phyloP scores from a whole-genome alignment of 2,113 vertebrate genomes.

The Percopsis transmontana region DNA sequence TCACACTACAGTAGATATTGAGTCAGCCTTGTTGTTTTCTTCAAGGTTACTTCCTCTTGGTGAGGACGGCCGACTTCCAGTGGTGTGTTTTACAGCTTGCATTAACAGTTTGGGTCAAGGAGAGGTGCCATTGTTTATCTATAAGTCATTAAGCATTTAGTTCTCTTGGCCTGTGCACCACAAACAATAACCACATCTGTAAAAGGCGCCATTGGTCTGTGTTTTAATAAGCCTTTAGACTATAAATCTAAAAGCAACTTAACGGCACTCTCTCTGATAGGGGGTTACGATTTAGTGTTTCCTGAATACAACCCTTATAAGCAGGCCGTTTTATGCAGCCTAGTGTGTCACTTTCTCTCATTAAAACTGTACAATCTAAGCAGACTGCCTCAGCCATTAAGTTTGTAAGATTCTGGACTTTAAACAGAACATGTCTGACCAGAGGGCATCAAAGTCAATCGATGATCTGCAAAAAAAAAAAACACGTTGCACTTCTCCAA shows the following conservation, averaged over 20 bases:
- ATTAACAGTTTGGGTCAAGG: slow-evolving; percentile 54
- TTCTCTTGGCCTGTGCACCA: slow-evolving; percentile 18
- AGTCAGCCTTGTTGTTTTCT: slow-evolving; percentile 18
- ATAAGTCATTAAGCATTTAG: slow-evolving; percentile 30
- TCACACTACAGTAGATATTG: slow-evolving; percentile 8
- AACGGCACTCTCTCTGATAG: slow-evolving; percentile 23
- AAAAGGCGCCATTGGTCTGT: slow-evolving; percentile 45
- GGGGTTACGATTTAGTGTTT: slow-evolving; percentile 42
- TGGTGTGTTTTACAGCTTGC: slow-evolving; percentile 38
- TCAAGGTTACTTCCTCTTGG: slow-evolving; percentile 53
- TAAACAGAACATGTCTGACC: slow-evolving; percentile 34
- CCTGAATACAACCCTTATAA: slow-evolving; percentile 46
- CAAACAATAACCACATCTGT: slow-evolving; percentile 36
- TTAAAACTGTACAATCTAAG: slow-evolving; percentile 59
- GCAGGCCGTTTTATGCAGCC: slow-evolving; percentile 52
- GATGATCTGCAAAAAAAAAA: slow-evolving; percentile 32
- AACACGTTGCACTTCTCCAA: slow-evolving; percentile 12
- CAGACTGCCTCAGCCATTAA: slow-evolving; percentile 44
- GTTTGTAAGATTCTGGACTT: slow-evolving; percentile 44
- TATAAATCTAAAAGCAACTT: slow-evolving; percentile 55
- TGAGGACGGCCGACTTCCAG: slow-evolving; percentile 41
- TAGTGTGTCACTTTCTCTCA: slow-evolving; percentile 43
- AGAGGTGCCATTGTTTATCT: slow-evolving; percentile 23
- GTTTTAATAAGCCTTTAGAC: slow-evolving; percentile 61
- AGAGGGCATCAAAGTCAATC: slow-evolving; percentile 39